These are phyloP conservation scores for Virgularia gustaviana DNA, from an alignment of 92 coral and sea anemone genomes.

Conservation along the genomic window DNA sequence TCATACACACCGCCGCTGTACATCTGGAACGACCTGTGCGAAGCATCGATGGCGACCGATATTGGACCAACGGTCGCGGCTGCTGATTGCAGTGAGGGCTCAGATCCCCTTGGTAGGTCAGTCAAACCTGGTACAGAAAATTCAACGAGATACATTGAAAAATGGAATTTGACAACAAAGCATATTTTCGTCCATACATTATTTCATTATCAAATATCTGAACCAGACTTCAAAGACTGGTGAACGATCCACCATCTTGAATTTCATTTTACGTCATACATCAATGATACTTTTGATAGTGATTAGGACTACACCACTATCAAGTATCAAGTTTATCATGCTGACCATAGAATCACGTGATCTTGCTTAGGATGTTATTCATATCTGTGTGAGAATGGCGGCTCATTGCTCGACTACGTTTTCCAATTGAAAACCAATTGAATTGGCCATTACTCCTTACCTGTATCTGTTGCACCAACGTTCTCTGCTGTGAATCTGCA, in stretches of 20 bases:
- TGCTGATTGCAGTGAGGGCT: conserved; percentile 62
- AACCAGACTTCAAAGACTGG: no score
- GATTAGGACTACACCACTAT: no score
- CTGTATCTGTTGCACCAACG: conserved; percentile 68
- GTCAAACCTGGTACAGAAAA: conserved; percentile 58
- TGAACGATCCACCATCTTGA: no score
- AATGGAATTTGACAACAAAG: not conserved
- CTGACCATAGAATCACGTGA: no score
- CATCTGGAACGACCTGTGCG: conserved; percentile 68
- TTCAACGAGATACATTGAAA: no score
- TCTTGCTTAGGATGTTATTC: no score
- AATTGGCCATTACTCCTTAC: no score
- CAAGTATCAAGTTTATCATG: no score
- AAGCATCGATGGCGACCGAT: conserved; percentile 80
- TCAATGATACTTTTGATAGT: no score
- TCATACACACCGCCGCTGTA: conserved; percentile 74
- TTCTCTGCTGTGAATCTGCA: conserved; percentile 54
- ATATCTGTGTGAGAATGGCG: not conserved
- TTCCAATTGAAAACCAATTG: no score
- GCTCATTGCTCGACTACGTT: not conserved
- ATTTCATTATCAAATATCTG: no score
- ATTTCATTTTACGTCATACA: no score
- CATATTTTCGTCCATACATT: not conserved
- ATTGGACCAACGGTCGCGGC: conserved; percentile 85
- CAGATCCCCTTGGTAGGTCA: conserved; percentile 58